A percentile compares a stretch with the other conserved stretches of the same genome.
Conservation (phyloP, 2,113 vertebrate species). For the Amblyornis subalaris region DNA sequence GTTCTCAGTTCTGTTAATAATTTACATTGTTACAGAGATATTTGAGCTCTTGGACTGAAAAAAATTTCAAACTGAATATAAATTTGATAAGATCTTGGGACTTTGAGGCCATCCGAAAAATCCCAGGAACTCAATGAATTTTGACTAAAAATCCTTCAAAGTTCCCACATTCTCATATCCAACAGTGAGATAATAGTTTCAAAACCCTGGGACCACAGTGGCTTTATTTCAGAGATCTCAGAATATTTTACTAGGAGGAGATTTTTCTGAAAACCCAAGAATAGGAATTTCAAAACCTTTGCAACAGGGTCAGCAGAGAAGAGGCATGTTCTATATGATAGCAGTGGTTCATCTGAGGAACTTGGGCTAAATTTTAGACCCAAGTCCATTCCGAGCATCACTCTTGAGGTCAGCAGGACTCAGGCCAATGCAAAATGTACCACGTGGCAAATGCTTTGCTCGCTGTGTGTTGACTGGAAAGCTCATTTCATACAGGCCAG, state of each 20-base stretch:
- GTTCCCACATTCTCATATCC: neutral
- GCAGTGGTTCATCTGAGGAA: neutral
- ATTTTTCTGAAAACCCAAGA: neutral
- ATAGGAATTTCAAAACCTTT: neutral
- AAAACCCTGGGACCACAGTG: fast-evolving
- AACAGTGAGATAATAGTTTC: neutral
- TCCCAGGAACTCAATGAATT: neutral
- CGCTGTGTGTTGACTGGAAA: neutral
- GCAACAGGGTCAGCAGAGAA: neutral
- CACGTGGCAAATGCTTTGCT: neutral
- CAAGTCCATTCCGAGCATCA: neutral
- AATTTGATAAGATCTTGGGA: neutral
- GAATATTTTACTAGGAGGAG: neutral
- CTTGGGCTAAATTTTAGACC: neutral
- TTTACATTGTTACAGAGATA: neutral
- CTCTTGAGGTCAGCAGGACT: neutral
- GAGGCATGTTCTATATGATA: fast-evolving
- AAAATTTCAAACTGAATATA: neutral
- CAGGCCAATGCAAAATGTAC: neutral
- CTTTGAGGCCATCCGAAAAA: neutral
- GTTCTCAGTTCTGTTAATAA: neutral
- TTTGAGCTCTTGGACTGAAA: neutral
- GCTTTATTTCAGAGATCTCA: neutral
- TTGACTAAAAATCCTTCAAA: neutral
- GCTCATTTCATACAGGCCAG: neutral